Percentiles rank a stretch among this genome's conserved stretches.
These are phyloP conservation scores for Chloroceryle inda DNA, from an alignment of 2,797 vertebrate species.

Conservation along the genomic window DNA sequence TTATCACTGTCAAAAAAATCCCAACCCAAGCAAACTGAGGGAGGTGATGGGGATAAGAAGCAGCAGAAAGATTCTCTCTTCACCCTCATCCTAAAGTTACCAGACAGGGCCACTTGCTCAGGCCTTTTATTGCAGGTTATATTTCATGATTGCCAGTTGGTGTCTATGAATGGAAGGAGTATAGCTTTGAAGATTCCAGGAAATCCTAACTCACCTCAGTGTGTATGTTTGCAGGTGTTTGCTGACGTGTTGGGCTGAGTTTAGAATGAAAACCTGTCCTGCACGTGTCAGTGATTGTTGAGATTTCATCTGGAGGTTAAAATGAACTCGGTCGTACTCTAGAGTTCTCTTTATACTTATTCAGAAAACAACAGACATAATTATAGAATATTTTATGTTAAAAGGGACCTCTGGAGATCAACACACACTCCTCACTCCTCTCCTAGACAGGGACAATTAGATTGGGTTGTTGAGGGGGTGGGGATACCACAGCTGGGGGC, in stretches of 20 bases:
- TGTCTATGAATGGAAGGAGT: neutral
- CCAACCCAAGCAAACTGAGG: neutral
- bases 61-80: neutral
- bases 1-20: neutral
- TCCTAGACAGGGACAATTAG: neutral
- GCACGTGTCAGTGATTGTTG: neutral
- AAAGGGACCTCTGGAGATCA: neutral
- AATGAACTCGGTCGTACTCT: neutral
- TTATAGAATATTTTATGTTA: neutral
- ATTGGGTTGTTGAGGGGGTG: neutral
- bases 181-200: neutral
- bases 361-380: neutral
- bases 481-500: neutral
- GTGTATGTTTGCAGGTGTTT: neutral
- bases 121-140: slow-evolving; percentile 16
- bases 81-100: neutral
- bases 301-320: neutral
- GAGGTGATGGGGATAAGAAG: neutral
- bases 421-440: fast-evolving
- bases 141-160: neutral
- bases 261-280: neutral
- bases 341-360: neutral
- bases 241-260: neutral
- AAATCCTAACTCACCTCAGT: neutral
- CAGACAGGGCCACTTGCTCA: neutral